phyloP scores from a whole-genome alignment of 2,113 vertebrate genomes.

The Ivindomyrus marchei region DNA sequence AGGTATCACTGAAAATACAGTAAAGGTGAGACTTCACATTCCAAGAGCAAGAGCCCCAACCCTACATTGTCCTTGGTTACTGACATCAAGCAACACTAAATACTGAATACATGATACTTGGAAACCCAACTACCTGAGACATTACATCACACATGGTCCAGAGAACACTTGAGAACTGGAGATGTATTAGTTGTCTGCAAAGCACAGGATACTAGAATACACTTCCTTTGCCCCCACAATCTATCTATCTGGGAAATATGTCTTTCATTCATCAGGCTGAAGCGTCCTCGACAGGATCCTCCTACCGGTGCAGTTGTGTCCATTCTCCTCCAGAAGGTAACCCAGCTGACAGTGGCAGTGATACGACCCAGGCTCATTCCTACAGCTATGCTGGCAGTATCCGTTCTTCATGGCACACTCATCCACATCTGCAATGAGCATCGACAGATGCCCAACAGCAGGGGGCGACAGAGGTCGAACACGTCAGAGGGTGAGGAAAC shows the following conservation, averaged over 20 bases:
- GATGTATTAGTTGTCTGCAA: background rate
- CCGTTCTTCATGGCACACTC: conserved; percentile 57
- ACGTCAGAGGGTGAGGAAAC: background rate
- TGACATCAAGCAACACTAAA: background rate
- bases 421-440: conserved; percentile 53
- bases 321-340: conserved; percentile 47
- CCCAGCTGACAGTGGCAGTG: conserved; percentile 53
- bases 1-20: conserved; percentile 13
- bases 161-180: background rate
- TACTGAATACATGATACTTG: background rate
- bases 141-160: background rate
- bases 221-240: background rate
- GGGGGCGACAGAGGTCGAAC: background rate
- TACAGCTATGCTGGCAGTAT: conserved; percentile 58
- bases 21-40: background rate
- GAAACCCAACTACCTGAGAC: background rate
- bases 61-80: background rate
- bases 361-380: conserved; percentile 55
- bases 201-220: background rate
- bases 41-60: background rate
- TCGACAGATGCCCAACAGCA: background rate
- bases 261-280: background rate
- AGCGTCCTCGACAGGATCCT: background rate
- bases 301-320: conserved; percentile 60
- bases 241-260: background rate